Percentiles rank a stretch among this genome's conserved stretches.
phyloP scores from a whole-genome alignment of 2,113 vertebrate genomes.

The Phoxinus phoxinus region DNA sequence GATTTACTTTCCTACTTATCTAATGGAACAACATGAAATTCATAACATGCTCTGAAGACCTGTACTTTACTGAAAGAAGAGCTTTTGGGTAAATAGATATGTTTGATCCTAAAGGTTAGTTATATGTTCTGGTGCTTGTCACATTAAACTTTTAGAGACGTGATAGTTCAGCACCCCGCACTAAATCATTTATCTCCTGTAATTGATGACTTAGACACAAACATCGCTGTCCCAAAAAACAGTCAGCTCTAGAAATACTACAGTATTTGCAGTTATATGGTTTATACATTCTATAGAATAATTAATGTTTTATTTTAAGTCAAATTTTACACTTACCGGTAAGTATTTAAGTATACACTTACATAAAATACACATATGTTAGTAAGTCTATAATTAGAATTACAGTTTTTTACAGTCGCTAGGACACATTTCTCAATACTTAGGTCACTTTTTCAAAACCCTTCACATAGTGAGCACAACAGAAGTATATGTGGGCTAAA shows the following conservation, averaged over 20 bases:
- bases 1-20: neutral
- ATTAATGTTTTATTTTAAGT: no score
- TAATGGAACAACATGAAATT: neutral
- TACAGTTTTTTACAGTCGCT: no score
- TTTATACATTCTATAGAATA: neutral
- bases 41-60: neutral
- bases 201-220: slow-evolving; percentile 51
- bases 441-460: no score
- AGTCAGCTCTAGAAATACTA: neutral
- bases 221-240: neutral
- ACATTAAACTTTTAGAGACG: slow-evolving; percentile 56
- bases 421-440: no score
- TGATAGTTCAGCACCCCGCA: slow-evolving; percentile 43
- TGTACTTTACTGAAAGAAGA: neutral
- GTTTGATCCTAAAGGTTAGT: slow-evolving; percentile 50
- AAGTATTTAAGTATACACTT: no score
- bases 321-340: no score
- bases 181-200: slow-evolving; percentile 53
- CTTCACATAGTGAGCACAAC: no score
- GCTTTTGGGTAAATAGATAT: slow-evolving; percentile 34
- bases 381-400: neutral
- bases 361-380: no score
- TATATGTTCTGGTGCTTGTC: slow-evolving; percentile 52
- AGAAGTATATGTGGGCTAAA: no score
- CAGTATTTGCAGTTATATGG: neutral